Evolutionary conservation across 2,888 invertebrate species (phyloP).

Genomic region (Euproctis similis): DNA sequence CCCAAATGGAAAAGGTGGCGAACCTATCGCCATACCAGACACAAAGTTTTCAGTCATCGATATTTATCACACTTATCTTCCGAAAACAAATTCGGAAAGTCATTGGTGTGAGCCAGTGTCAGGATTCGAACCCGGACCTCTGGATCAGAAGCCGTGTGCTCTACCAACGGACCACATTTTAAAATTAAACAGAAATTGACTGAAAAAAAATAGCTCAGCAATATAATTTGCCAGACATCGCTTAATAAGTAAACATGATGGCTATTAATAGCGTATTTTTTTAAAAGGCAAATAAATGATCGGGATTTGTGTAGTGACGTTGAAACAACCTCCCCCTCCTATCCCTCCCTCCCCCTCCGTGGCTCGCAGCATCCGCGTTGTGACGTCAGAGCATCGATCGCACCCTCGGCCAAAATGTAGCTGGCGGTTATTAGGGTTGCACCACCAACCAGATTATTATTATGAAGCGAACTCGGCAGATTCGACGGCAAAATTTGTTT

Average conservation of each 20-base stretch:
- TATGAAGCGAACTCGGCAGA: constrained; percentile 19
- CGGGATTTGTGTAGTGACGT: constrained; percentile 32
- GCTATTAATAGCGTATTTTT: constrained; percentile 49
- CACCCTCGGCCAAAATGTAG: constrained; percentile 38
- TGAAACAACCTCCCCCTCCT: constrained; percentile 14
- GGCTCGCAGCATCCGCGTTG: constrained; percentile 44
- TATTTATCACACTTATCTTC: too few relatives aligned
- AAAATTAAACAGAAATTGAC: too few relatives aligned
- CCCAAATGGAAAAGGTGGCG: too few relatives aligned
- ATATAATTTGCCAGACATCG: constrained; percentile 29
- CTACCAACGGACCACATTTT: too few relatives aligned
- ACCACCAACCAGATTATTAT: constrained; percentile 18
- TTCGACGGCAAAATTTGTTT: constrained; percentile 21
- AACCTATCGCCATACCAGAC: too few relatives aligned
- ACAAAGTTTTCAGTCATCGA: too few relatives aligned
- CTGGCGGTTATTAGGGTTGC: constrained; percentile 40
- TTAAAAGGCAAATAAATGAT: constrained; percentile 43
- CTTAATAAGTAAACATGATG: constrained; percentile 29
- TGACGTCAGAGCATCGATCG: constrained; percentile 72
- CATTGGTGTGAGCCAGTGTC: too few relatives aligned
- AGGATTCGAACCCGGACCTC: too few relatives aligned
- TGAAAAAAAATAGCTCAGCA: constrained; percentile 19
- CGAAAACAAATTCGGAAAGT: too few relatives aligned
- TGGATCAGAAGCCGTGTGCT: too few relatives aligned
- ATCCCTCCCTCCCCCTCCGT: constrained; percentile 23